These are phyloP conservation scores for Drosophila kokeensis DNA, from an alignment of 2,888 invertebrate genomes.

Conservation along the genomic window DNA sequence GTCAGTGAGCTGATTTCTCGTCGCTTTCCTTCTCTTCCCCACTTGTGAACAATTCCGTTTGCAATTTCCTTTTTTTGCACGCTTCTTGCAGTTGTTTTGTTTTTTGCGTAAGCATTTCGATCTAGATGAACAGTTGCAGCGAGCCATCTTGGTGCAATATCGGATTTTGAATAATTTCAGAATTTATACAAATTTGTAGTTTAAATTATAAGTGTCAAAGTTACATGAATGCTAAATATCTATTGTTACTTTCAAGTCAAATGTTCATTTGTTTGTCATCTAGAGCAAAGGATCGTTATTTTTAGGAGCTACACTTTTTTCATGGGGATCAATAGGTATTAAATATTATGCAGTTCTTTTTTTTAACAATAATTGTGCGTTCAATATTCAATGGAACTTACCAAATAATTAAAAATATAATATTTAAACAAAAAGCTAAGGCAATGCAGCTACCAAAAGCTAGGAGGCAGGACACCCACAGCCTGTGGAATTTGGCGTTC, in stretches of 20 bases:
- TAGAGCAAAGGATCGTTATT: not conserved
- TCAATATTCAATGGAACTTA: not conserved
- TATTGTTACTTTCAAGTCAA: not conserved
- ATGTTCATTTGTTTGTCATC: not conserved
- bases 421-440: not conserved
- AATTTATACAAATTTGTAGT: not conserved
- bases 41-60: constrained; percentile 31
- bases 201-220: not conserved
- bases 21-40: constrained; percentile 20
- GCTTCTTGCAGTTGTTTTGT: not conserved
- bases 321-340: not conserved
- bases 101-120: not conserved
- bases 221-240: not conserved
- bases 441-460: constrained; percentile 87
- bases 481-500: constrained; percentile 89
- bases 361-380: constrained; percentile 9
- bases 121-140: not conserved
- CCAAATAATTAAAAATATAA: not conserved
- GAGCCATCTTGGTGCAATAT: constrained; percentile 13
- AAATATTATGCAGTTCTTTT: not conserved
- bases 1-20: constrained; percentile 1
- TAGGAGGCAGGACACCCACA: constrained; percentile 87
- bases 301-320: not conserved
- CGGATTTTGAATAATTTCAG: not conserved
- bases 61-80: not conserved